Percentiles rank a stretch among this genome's conserved stretches.
These are phyloP conservation scores for Sylvia borin DNA, from an alignment of 2,797 vertebrate genomes.

Conservation along the genomic window DNA sequence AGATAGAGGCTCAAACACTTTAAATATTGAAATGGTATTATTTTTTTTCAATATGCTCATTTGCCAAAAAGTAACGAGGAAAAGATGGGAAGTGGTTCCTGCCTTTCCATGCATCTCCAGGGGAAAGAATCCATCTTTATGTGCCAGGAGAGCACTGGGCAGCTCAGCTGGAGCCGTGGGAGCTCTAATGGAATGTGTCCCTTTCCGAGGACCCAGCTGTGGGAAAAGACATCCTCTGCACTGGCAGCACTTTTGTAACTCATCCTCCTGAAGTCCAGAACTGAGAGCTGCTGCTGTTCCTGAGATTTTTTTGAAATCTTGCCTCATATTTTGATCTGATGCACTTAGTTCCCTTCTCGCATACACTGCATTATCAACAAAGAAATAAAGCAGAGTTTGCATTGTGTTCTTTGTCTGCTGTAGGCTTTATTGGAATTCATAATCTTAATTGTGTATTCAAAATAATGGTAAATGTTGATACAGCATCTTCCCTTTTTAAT, in stretches of 20 bases:
- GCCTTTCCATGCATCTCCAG: not conserved
- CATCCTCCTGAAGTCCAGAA: not conserved
- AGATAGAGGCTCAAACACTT: not conserved
- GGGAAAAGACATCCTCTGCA: not conserved
- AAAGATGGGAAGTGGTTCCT: not conserved
- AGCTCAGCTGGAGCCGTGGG: not conserved
- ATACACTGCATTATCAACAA: not conserved
- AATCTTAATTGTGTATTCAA: not conserved
- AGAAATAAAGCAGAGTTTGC: not conserved
- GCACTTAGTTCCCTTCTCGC: not conserved
- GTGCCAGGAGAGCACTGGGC: not conserved
- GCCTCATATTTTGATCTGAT: not conserved
- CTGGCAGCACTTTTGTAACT: not conserved
- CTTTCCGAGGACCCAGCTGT: not conserved
- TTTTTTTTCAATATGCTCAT: not conserved
- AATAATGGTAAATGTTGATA: not conserved
- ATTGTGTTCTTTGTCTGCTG: not conserved
- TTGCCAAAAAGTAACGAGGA: not conserved
- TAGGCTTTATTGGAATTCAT: not conserved
- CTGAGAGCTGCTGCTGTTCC: not conserved
- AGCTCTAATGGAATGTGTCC: not conserved
- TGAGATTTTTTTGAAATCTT: not conserved
- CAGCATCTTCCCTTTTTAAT: conserved; percentile 1
- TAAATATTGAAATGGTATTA: not conserved
- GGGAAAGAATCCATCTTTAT: not conserved